Conservation (phyloP, 2,888 invertebrate genomes). For the Caenorhabditis virilis region DNA sequence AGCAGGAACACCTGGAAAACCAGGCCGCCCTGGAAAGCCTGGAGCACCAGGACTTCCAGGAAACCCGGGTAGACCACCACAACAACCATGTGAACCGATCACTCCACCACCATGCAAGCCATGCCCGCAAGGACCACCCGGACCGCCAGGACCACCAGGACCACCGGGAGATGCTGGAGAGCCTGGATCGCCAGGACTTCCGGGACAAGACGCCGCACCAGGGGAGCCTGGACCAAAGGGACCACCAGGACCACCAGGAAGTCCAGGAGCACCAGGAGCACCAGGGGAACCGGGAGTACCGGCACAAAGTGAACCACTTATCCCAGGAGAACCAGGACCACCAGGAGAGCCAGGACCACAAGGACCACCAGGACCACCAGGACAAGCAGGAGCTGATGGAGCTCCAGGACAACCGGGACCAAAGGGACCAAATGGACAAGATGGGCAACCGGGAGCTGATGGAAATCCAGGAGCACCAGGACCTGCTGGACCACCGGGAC, state of each 20-base stretch:
- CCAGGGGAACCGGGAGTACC: constrained; percentile 34
- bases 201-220: constrained; percentile 35
- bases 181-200: constrained; percentile 37
- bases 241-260: constrained; percentile 48
- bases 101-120: constrained; percentile 55
- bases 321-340: no score
- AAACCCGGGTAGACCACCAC: constrained; percentile 50
- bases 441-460: constrained; percentile 45
- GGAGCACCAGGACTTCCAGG: constrained; percentile 52
- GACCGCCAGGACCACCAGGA: constrained; percentile 52
- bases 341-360: no score
- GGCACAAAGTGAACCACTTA: constrained; percentile 36
- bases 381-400: no score
- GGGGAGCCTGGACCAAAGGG: no score
- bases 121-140: constrained; percentile 56
- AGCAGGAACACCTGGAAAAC: constrained; percentile 50
- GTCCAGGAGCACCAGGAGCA: constrained; percentile 44
- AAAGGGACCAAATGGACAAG: constrained; percentile 26
- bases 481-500: constrained; percentile 28
- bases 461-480: constrained; percentile 53
- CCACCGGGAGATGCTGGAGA: constrained; percentile 48
- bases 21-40: constrained; percentile 52
- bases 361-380: no score
- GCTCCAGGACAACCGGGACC: no score
- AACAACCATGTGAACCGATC: constrained; percentile 53